Evolutionary conservation across 2,113 vertebrate genomes (phyloP).

Genomic region (Caretta caretta): DNA sequence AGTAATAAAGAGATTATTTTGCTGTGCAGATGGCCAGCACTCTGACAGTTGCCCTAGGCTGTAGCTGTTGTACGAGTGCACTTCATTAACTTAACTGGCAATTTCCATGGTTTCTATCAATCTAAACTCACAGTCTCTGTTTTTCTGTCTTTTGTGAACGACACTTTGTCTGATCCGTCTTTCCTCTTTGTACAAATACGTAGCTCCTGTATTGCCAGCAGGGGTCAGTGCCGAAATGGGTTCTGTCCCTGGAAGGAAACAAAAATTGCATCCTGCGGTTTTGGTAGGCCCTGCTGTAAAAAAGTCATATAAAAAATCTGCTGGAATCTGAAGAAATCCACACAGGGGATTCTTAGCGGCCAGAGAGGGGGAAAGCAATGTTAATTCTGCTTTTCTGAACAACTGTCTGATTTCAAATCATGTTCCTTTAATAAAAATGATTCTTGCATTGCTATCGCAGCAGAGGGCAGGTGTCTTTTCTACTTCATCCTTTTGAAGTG

Average conservation of each 20-base stretch:
- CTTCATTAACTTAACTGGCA: too few species aligned
- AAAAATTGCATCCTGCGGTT: neutral
- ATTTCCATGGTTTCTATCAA: too few species aligned
- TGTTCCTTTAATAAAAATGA: neutral
- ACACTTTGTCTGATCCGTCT: neutral
- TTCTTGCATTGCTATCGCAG: neutral
- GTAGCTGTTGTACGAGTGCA: too few species aligned
- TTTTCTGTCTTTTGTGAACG: neutral
- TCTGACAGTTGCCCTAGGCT: too few species aligned
- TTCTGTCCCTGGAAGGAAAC: neutral
- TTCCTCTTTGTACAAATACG: neutral
- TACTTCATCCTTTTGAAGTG: neutral
- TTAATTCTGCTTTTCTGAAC: neutral
- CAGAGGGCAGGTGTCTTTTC: neutral
- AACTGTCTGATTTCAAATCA: neutral
- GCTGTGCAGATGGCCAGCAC: too few species aligned
- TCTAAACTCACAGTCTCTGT: too few species aligned
- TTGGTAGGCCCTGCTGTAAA: neutral
- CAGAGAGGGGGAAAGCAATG: neutral
- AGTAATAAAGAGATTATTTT: too few species aligned
- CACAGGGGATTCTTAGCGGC: neutral
- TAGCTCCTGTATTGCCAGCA: rapidly evolving
- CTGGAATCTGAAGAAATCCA: neutral
- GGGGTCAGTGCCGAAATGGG: neutral
- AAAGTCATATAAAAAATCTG: neutral